phyloP scores from a whole-genome alignment of 2,797 vertebrate genomes.

The Yasuhikotakia modesta region DNA sequence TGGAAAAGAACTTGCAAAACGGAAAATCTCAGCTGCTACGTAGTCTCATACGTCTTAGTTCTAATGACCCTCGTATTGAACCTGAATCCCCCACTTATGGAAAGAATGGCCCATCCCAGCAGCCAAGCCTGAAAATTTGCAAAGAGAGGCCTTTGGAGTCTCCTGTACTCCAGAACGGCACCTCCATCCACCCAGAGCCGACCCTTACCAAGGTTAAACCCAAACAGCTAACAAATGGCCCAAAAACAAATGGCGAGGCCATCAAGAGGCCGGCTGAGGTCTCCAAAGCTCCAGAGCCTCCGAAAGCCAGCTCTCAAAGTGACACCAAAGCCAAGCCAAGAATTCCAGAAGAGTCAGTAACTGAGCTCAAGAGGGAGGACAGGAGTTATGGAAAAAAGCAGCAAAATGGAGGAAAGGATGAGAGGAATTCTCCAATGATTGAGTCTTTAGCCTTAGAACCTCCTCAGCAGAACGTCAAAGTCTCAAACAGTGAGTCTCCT shows the following conservation, averaged over 20 bases:
- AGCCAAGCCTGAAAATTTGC: constrained; percentile 76
- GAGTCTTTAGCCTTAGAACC: constrained; percentile 75
- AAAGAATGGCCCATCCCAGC: constrained; percentile 63
- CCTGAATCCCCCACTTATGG: constrained; percentile 56
- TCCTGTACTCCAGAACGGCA: constrained; percentile 74
- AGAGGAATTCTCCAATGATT: constrained; percentile 68
- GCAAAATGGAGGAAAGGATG: constrained; percentile 82
- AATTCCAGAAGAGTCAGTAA: constrained; percentile 65
- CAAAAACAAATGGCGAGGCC: constrained; percentile 70
- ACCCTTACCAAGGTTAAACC: constrained; percentile 76
- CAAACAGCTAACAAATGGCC: constrained; percentile 69
- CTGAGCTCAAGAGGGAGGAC: constrained; percentile 81
- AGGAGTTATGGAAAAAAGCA: constrained; percentile 82
- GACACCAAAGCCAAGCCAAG: constrained; percentile 70
- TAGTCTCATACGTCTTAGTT: constrained; percentile 68
- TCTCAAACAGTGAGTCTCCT: constrained; percentile 81
- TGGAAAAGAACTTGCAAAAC: constrained; percentile 78
- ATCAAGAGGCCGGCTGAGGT: constrained; percentile 51
- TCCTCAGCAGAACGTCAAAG: constrained; percentile 77
- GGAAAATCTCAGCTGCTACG: constrained; percentile 76
- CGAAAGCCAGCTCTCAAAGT: constrained; percentile 60
- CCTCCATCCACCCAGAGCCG: constrained; percentile 78
- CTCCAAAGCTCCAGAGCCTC: constrained; percentile 73
- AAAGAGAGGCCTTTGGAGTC: constrained; percentile 77
- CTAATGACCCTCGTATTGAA: constrained; percentile 66